These are phyloP conservation scores for Bellardia pandia DNA, from an alignment of 2,888 invertebrate genomes.

Conservation along the genomic window DNA sequence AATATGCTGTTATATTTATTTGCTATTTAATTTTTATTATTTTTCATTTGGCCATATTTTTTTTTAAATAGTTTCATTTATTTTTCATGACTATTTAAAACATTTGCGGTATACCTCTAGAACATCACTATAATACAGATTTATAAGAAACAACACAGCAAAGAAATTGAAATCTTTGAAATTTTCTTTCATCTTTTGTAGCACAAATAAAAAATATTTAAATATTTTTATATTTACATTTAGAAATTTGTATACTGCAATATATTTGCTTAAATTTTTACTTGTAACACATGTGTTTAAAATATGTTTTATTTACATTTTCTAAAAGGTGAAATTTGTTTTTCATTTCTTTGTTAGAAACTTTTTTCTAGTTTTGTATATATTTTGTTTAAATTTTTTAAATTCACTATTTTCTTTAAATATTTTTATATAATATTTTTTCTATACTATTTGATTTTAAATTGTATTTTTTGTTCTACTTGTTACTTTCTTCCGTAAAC, in stretches of 20 bases:
- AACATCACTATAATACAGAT: not conserved
- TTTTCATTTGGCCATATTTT: not conserved
- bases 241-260: not conserved
- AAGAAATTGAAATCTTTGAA: not conserved
- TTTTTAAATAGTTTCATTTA: constrained; percentile 8
- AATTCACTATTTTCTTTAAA: not conserved
- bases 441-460: constrained; percentile 21
- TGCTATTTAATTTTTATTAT: constrained; percentile 14
- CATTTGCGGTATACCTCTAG: not conserved
- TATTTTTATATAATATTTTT: constrained; percentile 36
- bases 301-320: not conserved
- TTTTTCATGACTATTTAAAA: not conserved
- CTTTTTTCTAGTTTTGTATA: not conserved
- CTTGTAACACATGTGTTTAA: not conserved
- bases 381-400: not conserved
- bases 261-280: not conserved
- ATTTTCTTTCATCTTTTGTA: constrained; percentile 18
- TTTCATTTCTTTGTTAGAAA: not conserved
- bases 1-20: constrained; percentile 7
- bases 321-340: not conserved
- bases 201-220: not conserved
- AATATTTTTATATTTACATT: not conserved
- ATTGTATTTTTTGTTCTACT: constrained; percentile 2
- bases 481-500: constrained; percentile 45
- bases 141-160: not conserved